phyloP scores from a whole-genome alignment of 2,888 invertebrate genomes.

The Pristionchus maxplancki region DNA sequence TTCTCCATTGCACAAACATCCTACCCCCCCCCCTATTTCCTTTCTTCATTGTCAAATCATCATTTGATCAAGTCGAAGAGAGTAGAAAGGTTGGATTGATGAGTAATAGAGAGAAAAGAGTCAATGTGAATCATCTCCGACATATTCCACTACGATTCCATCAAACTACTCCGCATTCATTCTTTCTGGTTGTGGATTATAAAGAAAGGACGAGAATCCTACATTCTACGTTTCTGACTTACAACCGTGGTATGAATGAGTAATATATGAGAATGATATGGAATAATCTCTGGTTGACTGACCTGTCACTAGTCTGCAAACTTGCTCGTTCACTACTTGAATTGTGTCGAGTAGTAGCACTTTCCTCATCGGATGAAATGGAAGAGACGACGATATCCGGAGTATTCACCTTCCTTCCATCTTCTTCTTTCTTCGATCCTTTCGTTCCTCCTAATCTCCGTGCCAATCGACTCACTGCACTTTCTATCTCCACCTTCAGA shows the following conservation, averaged over 20 bases:
- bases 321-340: conserved; percentile 45
- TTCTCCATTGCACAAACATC: neutral
- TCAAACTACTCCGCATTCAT: too few relatives aligned
- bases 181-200: too few relatives aligned
- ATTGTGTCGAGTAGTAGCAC: conserved; percentile 24
- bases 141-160: too few relatives aligned
- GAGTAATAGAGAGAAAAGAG: too few relatives aligned
- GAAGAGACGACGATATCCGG: conserved; percentile 48
- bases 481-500: conserved; percentile 71
- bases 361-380: conserved; percentile 39
- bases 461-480: conserved; percentile 73
- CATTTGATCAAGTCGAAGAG: too few relatives aligned
- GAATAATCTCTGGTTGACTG: too few relatives aligned
- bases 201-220: too few relatives aligned
- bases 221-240: too few relatives aligned
- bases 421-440: conserved; percentile 48
- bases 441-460: conserved; percentile 65
- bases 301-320: conserved; percentile 48
- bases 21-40: too few relatives aligned
- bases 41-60: neutral
- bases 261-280: neutral
- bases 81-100: too few relatives aligned
- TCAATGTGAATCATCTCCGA: too few relatives aligned
- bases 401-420: neutral
- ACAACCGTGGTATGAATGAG: neutral